Conservation (phyloP, 2,113 vertebrate genomes). For the Baryphthengus martii region DNA sequence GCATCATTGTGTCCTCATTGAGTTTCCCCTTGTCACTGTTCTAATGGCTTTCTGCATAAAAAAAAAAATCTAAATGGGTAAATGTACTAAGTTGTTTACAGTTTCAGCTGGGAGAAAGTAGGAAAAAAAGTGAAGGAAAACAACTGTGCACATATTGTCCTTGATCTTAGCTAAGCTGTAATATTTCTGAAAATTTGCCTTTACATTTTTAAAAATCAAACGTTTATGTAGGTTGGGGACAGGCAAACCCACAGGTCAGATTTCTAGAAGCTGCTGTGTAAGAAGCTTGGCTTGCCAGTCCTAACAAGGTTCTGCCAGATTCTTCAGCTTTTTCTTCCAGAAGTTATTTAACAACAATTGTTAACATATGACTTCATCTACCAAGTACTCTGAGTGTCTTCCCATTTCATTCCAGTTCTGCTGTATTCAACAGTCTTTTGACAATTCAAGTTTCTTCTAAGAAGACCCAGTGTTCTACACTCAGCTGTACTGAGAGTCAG, state of each 20-base stretch:
- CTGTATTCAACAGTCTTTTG: not conserved
- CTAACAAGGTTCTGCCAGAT: not conserved
- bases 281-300: not conserved
- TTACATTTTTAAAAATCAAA: not conserved
- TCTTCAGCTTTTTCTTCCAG: not conserved
- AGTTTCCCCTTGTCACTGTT: not conserved
- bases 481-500: not conserved
- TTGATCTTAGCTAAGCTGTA: not conserved
- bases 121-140: not conserved
- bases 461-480: not conserved
- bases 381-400: not conserved
- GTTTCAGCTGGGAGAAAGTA: not conserved
- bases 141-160: not conserved
- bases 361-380: not conserved
- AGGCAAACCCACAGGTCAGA: not conserved
- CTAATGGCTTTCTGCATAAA: not conserved
- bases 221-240: accelerated
- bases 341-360: not conserved
- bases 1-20: accelerated
- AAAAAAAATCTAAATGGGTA: not conserved
- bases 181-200: not conserved
- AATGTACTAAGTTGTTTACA: not conserved
- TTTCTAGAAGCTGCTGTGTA: not conserved
- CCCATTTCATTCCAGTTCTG: not conserved
- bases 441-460: not conserved